Conservation (phyloP, 1,140 invertebrate genomes). For the Berghia stephanieae region DNA sequence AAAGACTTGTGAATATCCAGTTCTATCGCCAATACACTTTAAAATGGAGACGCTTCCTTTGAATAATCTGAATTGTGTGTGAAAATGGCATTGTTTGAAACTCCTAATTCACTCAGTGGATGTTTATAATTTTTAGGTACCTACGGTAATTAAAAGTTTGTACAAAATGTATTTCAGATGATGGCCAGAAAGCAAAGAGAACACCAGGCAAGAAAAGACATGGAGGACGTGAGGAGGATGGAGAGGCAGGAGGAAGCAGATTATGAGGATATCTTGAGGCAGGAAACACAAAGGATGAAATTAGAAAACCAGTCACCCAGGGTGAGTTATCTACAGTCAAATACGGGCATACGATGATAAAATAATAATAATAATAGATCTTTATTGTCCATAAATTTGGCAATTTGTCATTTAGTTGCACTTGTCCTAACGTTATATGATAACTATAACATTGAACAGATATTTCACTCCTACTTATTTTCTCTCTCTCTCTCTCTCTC, state of each 20-base stretch:
- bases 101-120: no score
- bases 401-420: neutral
- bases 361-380: neutral
- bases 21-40: no score
- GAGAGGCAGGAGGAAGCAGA: constrained; percentile 55
- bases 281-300: constrained; percentile 60
- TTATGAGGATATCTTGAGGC: constrained; percentile 60
- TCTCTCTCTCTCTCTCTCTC: neutral
- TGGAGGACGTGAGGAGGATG: no score
- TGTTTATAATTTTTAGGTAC: no score
- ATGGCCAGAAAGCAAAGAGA: constrained; percentile 48
- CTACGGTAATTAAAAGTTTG: no score
- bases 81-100: no score
- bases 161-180: constrained; percentile 50
- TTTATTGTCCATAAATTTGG: neutral
- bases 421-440: neutral
- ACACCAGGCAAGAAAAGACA: constrained; percentile 33
- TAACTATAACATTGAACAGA: neutral
- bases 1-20: neutral
- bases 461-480: neutral
- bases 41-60: no score
- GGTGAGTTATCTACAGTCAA: constrained; percentile 52
- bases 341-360: no score
- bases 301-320: constrained; percentile 54
- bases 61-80: no score